Evolutionary conservation across 2,113 vertebrate species (phyloP).

Genomic region (Oryctolagus cuniculus): DNA sequence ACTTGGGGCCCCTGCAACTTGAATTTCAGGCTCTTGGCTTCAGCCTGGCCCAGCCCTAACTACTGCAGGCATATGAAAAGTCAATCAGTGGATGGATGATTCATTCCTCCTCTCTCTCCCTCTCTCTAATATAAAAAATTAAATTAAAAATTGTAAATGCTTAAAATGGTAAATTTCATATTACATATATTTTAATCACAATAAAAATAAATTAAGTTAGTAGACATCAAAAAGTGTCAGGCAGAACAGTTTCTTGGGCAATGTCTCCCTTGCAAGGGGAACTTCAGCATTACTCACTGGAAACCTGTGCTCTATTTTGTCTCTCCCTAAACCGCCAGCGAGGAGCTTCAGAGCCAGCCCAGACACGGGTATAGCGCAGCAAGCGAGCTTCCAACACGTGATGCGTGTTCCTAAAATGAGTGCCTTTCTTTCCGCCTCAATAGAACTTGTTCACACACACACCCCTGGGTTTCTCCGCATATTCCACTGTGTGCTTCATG

Average conservation of each 20-base stretch:
- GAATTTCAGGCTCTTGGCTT: too few species aligned
- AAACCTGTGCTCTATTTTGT: neutral
- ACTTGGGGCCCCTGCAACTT: too few species aligned
- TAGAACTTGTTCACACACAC: constrained; percentile 55
- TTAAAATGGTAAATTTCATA: neutral
- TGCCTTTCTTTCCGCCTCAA: constrained; percentile 5
- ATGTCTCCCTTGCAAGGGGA: constrained; percentile 17
- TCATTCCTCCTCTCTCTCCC: too few species aligned
- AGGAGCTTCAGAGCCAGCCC: constrained; percentile 4
- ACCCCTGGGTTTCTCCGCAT: constrained; percentile 21
- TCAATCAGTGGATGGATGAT: too few species aligned
- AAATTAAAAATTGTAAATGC: neutral
- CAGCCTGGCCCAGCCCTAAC: too few species aligned
- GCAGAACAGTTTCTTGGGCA: constrained; percentile 52
- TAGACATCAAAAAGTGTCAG: neutral
- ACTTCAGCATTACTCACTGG: neutral
- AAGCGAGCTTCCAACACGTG: constrained; percentile 7
- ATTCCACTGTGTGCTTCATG: constrained; percentile 18
- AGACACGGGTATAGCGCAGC: neutral
- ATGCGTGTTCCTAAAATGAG: neutral
- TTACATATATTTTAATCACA: neutral
- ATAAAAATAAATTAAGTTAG: constrained; percentile 23
- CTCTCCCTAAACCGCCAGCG: neutral
- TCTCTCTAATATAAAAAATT: too few species aligned
- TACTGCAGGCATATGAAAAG: too few species aligned